Evolutionary conservation across 2,113 vertebrate species (phyloP).

Genomic region (Siniperca knerii): DNA sequence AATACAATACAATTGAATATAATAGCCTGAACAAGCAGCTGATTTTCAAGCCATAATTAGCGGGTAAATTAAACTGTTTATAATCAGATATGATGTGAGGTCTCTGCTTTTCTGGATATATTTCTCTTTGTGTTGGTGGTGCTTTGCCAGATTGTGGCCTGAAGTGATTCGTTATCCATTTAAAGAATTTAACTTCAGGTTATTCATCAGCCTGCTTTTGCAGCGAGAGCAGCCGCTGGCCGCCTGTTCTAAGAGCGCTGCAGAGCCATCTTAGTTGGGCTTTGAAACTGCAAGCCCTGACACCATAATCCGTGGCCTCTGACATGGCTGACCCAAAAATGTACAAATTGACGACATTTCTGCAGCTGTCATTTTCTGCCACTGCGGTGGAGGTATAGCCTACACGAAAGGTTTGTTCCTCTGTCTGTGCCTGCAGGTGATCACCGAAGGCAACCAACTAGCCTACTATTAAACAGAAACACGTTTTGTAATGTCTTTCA

Average conservation of each 20-base stretch:
- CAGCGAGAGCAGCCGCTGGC: background rate
- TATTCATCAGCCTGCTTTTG: background rate
- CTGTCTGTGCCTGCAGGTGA: too few species aligned
- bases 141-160: background rate
- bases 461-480: too few species aligned
- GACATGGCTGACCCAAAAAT: slow-evolving; percentile 11
- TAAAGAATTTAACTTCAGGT: background rate
- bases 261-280: slow-evolving; percentile 8
- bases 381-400: too few species aligned
- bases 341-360: background rate
- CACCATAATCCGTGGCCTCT: slow-evolving; percentile 32
- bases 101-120: background rate
- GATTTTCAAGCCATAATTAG: background rate
- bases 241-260: background rate
- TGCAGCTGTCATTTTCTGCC: too few species aligned
- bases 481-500: too few species aligned
- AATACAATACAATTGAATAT: too few species aligned
- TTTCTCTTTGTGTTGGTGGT: background rate
- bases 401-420: too few species aligned
- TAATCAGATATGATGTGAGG: background rate
- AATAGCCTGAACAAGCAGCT: background rate
- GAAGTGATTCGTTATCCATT: background rate
- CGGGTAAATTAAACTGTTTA: background rate
- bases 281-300: background rate
- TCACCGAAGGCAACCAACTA: too few species aligned